These are phyloP conservation scores for Rhyacophila evoluta DNA, from an alignment of 2,888 invertebrate genomes.

Conservation along the genomic window DNA sequence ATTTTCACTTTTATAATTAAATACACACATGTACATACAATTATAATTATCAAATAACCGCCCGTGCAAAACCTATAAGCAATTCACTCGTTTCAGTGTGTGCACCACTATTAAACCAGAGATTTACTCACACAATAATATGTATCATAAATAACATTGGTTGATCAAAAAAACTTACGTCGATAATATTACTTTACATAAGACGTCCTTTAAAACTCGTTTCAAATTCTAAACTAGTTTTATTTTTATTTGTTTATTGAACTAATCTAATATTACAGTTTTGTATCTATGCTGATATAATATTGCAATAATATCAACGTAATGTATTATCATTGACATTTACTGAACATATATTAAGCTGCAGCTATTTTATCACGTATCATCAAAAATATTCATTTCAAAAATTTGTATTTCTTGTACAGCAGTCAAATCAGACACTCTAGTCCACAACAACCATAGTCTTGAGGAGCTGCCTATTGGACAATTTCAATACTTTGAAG, in stretches of 20 bases:
- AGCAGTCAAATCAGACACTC: no score
- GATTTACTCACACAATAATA: not conserved
- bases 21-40: not conserved
- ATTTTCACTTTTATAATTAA: slow-evolving; percentile 30
- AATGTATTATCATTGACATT: no score
- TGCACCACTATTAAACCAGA: not conserved
- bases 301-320: no score
- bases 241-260: not conserved
- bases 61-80: not conserved
- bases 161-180: not conserved
- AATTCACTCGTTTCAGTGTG: not conserved
- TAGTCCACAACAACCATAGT: no score
- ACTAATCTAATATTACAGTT: no score
- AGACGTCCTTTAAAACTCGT: not conserved
- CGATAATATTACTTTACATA: not conserved
- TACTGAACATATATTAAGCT: no score
- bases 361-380: no score
- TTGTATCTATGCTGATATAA: no score
- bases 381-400: no score
- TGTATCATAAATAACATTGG: not conserved
- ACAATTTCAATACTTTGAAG: no score
- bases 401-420: no score
- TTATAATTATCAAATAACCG: not conserved
- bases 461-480: no score
- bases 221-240: not conserved